Evolutionary conservation across 2,113 vertebrate species (phyloP), one percentile per base, ranked within the genome.

Genomic region (Uropsilus gracilis): DNA sequence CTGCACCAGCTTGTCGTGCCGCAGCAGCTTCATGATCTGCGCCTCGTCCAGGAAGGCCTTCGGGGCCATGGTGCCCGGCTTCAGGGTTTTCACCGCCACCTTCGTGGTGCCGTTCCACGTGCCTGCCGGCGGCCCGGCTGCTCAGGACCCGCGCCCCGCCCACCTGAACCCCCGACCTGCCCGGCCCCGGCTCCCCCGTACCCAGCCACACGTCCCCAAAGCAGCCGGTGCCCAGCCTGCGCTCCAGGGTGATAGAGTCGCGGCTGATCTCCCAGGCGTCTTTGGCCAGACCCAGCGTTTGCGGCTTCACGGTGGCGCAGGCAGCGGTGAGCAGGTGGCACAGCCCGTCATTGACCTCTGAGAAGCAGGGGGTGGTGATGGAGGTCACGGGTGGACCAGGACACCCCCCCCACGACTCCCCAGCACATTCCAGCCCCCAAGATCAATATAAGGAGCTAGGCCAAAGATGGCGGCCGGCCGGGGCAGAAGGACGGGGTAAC

Each of bases 1-100:
- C 98, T 99, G 99, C 97, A 99, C 99, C 98, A 99, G 98, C 97
- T 99, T 99, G 98, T 99, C 99, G 6, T 99, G 99, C 57, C 99
- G 98, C 75, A 99, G 98, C 94, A 99, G 98, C 97, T 99, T 99
- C 99, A 99, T 99, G 98, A 99, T 99, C 99, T 99, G 99, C 30
- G 99, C 99, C 97, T 99, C 99, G 96, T 99, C 99, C 98, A 99
- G 98, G 98, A 99, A 99, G 75, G 99, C 99, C 97, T 99, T 99
- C 0, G 99, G 99, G 32, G 99, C 99, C 99, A 99, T 99, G 93
- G 99, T 99, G 91, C 99, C 99, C 0, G 99, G 99, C 96, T 99
- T 99, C 98, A 99, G 97, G 0, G 99, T 99, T 98, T 99, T 99
- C 97, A 99, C 99, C 0, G 99, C 99, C 96, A 99, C 99, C 98